Base-by-base conservation (phyloP, 2,797 vertebrate species). In the Rhinogobio ventralis region DNA sequence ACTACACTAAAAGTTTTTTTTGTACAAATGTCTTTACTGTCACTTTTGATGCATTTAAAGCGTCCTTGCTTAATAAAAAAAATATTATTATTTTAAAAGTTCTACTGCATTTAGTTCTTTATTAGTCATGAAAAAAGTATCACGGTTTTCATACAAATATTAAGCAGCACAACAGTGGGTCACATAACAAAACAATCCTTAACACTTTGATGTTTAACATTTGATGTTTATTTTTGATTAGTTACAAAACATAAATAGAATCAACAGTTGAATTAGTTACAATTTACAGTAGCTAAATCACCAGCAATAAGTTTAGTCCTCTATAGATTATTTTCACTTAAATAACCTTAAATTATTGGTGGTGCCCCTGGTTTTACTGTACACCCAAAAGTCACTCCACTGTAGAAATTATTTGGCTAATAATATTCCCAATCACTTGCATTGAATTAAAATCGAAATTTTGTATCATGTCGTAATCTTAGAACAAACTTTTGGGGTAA, bases 231-330 rank as follows among this genome's bases (percentile, higher is more conserved):
- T 95, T 94, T 96, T 93, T 79, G 91, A 95, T 96, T 95, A 95
- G 95, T 95, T 95, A 95, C 92, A 96, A 96, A 96, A 95, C 94
- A 95, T 95, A 94, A 94, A 95, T 94, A 95, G 94, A 95, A 95
- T 94, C 93, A 95, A 95, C 93, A 93, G 90, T 90, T 93, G 89
- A 94, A 95, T 95, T 95, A 94, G 92, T 95, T 94, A 93, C 91
- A 94, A 87, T 87, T 92, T 95, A 94, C 93, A 95, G 90, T 93
- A 91, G 93, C 91, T 93, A 93, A 94, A 93, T 94, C 89, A 94
- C 88, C 93, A 92, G 91, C 89, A 94, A 93, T 90, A 91, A 80
- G 86, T 91, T 89, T 85, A 83, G 87, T 93, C 91, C 86, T 90
- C 68, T 78, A 49, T 36, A 90, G 79, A 88, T 90, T 85, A 88